Evolutionary conservation across 2,888 invertebrate species (phyloP), one percentile per base, ranked within the genome.

Genomic region (Nipponacmea schrenckii): DNA sequence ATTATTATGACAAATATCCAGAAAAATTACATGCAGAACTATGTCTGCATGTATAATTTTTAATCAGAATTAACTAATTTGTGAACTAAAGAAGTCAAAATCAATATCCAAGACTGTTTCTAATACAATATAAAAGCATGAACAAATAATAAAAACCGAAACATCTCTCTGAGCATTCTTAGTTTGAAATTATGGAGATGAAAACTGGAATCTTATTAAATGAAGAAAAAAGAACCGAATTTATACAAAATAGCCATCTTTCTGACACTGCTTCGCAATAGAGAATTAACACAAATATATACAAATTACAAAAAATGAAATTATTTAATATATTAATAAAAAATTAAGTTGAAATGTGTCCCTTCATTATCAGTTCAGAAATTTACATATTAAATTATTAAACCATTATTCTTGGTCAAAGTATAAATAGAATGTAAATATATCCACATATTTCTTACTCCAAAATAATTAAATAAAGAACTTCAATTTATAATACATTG

Each of bases 281-380:
- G 68, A 72, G 65, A 48, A 64, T 27, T 68, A 8, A 68, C 66
- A 64, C 71, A 70, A 74, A 74, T 74, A 74, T 74, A 74, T 74
- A 74, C 74, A 74, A 64, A 74, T 70, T 71, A 74, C 65, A 67
- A 44, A 45, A 68, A 45, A 46, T 62, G 50, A 45, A 65, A 70
- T 64, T 39, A 64, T 63, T 70, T 68, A 67, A 70, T 68, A 66
- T 46, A 67, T 50, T 67, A 65, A 62, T 44, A 63, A 50, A 46
- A 46, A 50, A 48, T 27, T 48, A 63, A 31, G 68, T 63, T 64
- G 20, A 48, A 65, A 26, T 62, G 70, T 50, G 45, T 67, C 64
- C 56, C 46, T 67, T 63, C 67, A 56, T 67, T 67, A 62, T 62
- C 67, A 39, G 39, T 70, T 70, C 73, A 73, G 69, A 73, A 73